phyloP scores from a whole-genome alignment of 2,797 vertebrate species.

The Alexandromys oeconomus region DNA sequence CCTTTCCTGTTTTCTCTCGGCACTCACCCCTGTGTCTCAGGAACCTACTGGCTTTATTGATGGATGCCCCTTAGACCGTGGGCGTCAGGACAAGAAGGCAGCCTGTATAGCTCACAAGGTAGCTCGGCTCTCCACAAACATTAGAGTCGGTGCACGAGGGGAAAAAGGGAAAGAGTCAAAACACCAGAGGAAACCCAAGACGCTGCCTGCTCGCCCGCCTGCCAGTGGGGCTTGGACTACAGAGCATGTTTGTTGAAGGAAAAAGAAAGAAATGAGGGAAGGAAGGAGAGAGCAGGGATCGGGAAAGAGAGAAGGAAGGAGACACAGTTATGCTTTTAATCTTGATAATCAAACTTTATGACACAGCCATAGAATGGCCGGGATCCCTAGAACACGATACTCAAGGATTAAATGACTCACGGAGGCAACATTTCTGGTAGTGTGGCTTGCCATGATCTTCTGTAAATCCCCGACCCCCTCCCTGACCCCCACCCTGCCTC shows the following conservation, averaged over 20 bases:
- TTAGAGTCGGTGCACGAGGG: not conserved
- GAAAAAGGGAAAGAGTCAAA: constrained; percentile 47
- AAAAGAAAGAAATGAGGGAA: not conserved
- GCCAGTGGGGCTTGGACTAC: not conserved
- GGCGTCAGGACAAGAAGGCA: not conserved
- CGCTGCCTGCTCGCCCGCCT: not conserved
- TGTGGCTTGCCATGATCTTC: no score
- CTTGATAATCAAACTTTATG: not conserved
- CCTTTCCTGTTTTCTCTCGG: not conserved
- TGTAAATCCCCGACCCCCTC: not conserved
- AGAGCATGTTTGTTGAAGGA: not conserved
- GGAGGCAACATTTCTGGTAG: not conserved
- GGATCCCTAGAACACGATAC: not conserved
- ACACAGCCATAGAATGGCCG: not conserved
- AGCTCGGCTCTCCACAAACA: not conserved
- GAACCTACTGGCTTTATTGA: no score
- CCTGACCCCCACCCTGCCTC: rapidly evolving
- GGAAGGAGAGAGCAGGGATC: no score
- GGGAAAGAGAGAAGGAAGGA: not conserved
- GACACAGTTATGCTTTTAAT: not conserved
- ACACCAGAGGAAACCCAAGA: constrained; percentile 29
- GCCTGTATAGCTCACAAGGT: not conserved
- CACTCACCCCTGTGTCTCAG: not conserved
- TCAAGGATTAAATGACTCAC: not conserved
- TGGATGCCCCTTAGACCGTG: rapidly evolving